These are phyloP conservation scores for Myiagra hebetior DNA, from an alignment of 2,113 vertebrate genomes.

Conservation along the genomic window DNA sequence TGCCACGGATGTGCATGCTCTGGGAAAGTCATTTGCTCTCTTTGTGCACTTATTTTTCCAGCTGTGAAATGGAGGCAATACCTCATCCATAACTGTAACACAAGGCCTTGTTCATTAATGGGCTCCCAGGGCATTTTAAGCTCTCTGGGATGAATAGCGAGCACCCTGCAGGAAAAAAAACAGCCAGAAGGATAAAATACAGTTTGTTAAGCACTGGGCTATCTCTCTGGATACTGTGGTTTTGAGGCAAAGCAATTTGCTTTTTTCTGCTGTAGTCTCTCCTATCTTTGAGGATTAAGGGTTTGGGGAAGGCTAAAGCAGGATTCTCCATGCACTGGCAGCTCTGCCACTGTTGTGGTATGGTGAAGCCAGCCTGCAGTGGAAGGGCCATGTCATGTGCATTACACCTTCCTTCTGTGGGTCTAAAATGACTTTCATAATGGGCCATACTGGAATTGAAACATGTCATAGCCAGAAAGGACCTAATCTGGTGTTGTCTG, in stretches of 20 bases:
- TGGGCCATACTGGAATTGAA: not conserved
- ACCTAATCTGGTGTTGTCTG: not conserved
- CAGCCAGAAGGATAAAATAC: not conserved
- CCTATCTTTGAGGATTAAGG: not conserved
- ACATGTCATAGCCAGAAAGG: accelerated
- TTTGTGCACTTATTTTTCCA: not conserved
- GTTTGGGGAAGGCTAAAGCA: not conserved
- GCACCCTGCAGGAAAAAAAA: not conserved
- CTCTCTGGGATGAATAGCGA: not conserved
- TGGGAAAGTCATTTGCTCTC: not conserved
- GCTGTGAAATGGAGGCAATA: not conserved
- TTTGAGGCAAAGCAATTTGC: not conserved
- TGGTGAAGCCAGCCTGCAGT: not conserved
- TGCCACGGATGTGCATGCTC: not conserved
- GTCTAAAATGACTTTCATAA: not conserved
- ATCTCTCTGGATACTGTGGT: not conserved
- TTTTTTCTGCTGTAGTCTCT: not conserved
- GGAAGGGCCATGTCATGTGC: not conserved
- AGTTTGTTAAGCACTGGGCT: not conserved
- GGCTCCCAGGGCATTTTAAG: not conserved
- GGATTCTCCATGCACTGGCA: not conserved
- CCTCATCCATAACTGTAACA: not conserved
- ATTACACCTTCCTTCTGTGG: not conserved
- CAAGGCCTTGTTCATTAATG: not conserved
- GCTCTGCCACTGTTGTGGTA: accelerated